These are phyloP conservation scores for Mesoligia furuncula DNA, from an alignment of 2,888 invertebrate species.

Conservation along the genomic window DNA sequence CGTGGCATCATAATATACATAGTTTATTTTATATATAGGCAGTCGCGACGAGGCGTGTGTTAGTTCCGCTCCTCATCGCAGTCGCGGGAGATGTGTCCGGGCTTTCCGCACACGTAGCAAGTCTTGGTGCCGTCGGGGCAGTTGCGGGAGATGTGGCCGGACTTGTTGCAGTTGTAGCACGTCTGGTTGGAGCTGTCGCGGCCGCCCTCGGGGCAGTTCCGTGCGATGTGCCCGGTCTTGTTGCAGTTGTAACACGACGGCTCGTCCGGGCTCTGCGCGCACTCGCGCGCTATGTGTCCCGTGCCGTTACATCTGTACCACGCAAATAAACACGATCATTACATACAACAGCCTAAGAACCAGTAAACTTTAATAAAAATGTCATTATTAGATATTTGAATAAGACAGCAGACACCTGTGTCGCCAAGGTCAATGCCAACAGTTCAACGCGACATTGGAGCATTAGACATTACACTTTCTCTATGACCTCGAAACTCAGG, in stretches of 20 bases:
- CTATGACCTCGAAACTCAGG: conserved; percentile 33
- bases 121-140: conserved; percentile 96
- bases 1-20: conserved; percentile 89
- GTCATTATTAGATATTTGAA: conserved; percentile 6
- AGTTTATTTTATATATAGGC: conserved; percentile 80
- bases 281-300: conserved; percentile 98
- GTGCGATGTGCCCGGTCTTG: conserved; percentile 97
- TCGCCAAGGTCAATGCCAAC: conserved; percentile 60
- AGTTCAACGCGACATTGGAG: conserved; percentile 45
- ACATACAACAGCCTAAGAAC: background rate
- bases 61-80: conserved; percentile 95
- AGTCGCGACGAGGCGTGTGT: conserved; percentile 74
- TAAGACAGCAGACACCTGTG: conserved; percentile 25
- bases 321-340: conserved; percentile 33
- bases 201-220: conserved; percentile 94
- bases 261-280: conserved; percentile 95
- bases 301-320: conserved; percentile 95
- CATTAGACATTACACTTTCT: conserved; percentile 55
- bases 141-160: conserved; percentile 97
- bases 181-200: conserved; percentile 93
- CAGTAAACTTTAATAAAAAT: background rate
- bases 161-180: conserved; percentile 98
- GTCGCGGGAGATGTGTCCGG: conserved; percentile 97
- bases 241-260: conserved; percentile 99
- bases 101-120: conserved; percentile 98